A percentile compares a stretch with the other conserved stretches of the same genome.
Evolutionary conservation across 2,113 vertebrate genomes (phyloP).

Genomic region (Lophochroa leadbeateri): DNA sequence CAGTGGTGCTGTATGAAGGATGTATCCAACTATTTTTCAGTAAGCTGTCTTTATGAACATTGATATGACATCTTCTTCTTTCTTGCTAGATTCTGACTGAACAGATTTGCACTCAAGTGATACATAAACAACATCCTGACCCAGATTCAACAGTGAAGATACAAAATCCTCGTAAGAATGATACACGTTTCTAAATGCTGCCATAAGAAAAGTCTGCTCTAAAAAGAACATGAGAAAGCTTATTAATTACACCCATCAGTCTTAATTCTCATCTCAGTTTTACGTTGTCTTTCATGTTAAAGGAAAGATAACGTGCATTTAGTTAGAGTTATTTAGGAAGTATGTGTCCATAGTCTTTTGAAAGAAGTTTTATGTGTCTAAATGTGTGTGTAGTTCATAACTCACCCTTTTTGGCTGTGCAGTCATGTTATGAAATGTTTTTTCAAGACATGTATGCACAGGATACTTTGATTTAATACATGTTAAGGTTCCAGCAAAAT

Average conservation of each 20-base stretch:
- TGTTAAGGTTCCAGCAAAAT: slow-evolving; percentile 76
- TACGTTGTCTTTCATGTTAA: background rate
- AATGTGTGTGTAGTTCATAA: background rate
- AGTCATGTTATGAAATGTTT: background rate
- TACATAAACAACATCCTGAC: slow-evolving; percentile 98
- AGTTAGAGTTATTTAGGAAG: background rate
- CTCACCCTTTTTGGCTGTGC: background rate
- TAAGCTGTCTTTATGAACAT: background rate
- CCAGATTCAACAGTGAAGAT: slow-evolving; percentile 96
- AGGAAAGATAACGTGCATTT: background rate
- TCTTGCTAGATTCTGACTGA: slow-evolving; percentile 90
- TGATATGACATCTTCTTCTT: background rate
- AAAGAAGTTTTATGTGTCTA: background rate
- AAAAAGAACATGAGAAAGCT: background rate
- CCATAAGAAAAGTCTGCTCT: background rate
- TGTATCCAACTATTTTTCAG: background rate
- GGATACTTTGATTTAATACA: slow-evolving; percentile 77
- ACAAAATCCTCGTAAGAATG: slow-evolving; percentile 95
- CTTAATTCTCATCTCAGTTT: background rate
- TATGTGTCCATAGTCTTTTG: background rate
- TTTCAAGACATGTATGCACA: slow-evolving; percentile 23
- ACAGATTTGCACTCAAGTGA: slow-evolving; percentile 96
- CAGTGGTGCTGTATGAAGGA: background rate
- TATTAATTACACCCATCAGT: background rate
- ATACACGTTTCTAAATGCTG: background rate